Conservation (phyloP, 1,140 invertebrate species). For the Leptonema lineaticorne region DNA sequence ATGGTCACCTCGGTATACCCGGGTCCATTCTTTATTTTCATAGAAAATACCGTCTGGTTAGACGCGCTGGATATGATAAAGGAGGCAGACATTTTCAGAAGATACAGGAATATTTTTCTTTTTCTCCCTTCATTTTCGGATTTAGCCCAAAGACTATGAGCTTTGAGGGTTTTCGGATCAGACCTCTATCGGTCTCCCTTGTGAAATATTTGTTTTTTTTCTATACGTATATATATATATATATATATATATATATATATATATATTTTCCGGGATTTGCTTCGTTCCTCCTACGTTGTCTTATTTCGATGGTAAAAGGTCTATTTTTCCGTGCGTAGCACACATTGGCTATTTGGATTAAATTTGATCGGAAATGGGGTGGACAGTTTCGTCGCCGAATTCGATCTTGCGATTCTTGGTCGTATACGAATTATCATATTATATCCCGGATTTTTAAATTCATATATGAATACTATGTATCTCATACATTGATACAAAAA, state of each 20-base stretch:
- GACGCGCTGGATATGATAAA: constrained; percentile 11
- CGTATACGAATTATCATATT: constrained; percentile 6
- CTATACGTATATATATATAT: no score
- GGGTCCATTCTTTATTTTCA: constrained; percentile 18
- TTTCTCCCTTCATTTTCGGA: constrained; percentile 20
- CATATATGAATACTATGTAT: no score
- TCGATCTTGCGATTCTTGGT: not conserved
- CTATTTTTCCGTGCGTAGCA: not conserved
- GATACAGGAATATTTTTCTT: constrained; percentile 21
- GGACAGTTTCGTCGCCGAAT: constrained; percentile 2
- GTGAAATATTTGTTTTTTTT: constrained; percentile 22
- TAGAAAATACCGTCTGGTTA: constrained; percentile 9
- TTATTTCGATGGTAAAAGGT: not conserved
- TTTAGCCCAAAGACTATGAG: constrained; percentile 22
- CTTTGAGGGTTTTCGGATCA: constrained; percentile 22
- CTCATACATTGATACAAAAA: no score
- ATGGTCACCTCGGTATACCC: constrained; percentile 16
- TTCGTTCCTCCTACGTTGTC: no score
- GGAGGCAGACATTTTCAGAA: constrained; percentile 4
- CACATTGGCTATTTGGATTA: constrained; percentile 18
- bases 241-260: no score
- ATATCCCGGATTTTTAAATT: not conserved
- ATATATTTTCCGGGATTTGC: no score
- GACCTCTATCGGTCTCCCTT: constrained; percentile 17
- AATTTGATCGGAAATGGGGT: constrained; percentile 17